Percentiles rank a stretch among this genome's conserved stretches.
Evolutionary conservation across 2,113 vertebrate species (phyloP).

Genomic region (Lethenteron reissneri): DNA sequence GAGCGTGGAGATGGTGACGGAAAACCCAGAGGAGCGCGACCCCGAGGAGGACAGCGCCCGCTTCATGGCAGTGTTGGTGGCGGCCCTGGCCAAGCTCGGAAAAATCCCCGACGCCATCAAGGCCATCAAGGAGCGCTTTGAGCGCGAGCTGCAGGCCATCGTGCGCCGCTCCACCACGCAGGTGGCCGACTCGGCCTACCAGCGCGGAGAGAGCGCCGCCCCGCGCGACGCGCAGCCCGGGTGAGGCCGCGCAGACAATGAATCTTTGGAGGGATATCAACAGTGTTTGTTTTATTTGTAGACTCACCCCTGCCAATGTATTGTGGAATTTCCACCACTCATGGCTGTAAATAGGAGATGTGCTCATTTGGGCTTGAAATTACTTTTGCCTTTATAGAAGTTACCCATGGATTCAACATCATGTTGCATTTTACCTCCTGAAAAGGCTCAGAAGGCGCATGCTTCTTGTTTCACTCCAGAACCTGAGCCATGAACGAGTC

Average conservation of each 20-base stretch:
- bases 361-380: no score
- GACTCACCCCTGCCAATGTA: no score
- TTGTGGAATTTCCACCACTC: no score
- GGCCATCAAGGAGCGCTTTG: conserved; percentile 75
- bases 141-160: conserved; percentile 84
- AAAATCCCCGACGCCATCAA: conserved; percentile 84
- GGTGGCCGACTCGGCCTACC: conserved; percentile 71
- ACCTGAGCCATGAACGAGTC: no score
- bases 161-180: conserved; percentile 87
- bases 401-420: no score
- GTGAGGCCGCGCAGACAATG: conserved; percentile 18
- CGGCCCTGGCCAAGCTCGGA: conserved; percentile 68
- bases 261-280: no score
- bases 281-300: no score
- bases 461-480: no score
- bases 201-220: conserved; percentile 54
- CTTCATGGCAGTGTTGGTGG: conserved; percentile 93
- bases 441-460: no score
- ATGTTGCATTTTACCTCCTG: no score
- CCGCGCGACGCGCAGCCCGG: conserved; percentile 62
- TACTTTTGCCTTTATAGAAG: no score
- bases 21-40: conserved; percentile 45
- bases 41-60: conserved; percentile 74
- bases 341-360: no score
- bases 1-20: conserved; percentile 41